Evolutionary conservation across 2,888 invertebrate species (phyloP).

Genomic region (Odontomyia ornata): DNA sequence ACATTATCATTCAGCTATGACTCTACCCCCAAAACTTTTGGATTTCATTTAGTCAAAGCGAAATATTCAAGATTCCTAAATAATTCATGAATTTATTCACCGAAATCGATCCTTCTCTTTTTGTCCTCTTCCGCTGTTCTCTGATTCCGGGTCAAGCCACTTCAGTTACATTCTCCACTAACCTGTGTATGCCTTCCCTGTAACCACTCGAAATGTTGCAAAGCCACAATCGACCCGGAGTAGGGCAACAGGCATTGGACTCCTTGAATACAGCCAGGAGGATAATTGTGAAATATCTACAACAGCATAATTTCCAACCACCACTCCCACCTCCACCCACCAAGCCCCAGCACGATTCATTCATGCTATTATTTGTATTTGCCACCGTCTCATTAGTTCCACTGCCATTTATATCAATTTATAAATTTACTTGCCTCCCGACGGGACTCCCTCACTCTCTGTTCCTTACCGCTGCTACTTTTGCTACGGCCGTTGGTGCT

Average conservation of each 20-base stretch:
- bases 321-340: slow-evolving; percentile 3
- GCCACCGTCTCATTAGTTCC: slow-evolving; percentile 28
- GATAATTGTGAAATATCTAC: slow-evolving; percentile 39
- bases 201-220: neutral
- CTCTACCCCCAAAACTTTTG: neutral
- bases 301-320: slow-evolving; percentile 20
- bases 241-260: neutral
- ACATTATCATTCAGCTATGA: neutral
- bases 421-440: slow-evolving; percentile 24
- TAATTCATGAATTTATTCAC: slow-evolving; percentile 39
- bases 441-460: neutral
- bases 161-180: neutral
- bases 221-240: neutral
- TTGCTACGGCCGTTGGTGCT: too few species aligned
- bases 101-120: slow-evolving; percentile 15
- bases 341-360: neutral
- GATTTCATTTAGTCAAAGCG: slow-evolving; percentile 16
- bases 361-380: slow-evolving; percentile 15
- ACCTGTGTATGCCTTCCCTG: neutral
- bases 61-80: slow-evolving; percentile 6
- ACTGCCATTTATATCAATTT: slow-evolving; percentile 37
- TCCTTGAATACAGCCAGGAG: neutral
- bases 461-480: neutral
- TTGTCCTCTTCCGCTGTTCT: neutral
- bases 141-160: neutral